phyloP scores from a whole-genome alignment of 2,797 vertebrate genomes.

The Rhabdomys pumilio region DNA sequence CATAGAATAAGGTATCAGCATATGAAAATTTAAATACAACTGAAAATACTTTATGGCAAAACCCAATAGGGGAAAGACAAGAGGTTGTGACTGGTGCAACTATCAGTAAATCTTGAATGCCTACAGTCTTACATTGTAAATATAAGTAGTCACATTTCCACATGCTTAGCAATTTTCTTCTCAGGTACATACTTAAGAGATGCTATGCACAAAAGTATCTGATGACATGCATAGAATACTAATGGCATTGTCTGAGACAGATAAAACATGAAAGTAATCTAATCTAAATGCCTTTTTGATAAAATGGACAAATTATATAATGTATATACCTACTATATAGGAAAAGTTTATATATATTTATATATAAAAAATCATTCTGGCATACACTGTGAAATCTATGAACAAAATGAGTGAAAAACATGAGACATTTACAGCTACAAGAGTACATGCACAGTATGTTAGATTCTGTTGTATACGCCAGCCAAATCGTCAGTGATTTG shows the following conservation, averaged over 20 bases:
- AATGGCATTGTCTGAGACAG: background rate
- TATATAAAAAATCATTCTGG: background rate
- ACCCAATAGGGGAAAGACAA: background rate
- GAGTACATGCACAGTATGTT: background rate
- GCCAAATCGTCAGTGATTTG: background rate
- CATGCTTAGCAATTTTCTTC: background rate
- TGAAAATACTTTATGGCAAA: constrained; percentile 4
- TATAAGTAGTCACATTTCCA: background rate
- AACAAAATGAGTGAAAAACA: background rate
- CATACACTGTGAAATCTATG: background rate
- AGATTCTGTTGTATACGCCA: background rate
- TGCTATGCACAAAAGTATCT: background rate
- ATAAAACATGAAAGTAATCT: background rate
- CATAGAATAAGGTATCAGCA: background rate
- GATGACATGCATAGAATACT: background rate
- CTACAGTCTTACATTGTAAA: background rate
- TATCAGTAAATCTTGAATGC: background rate
- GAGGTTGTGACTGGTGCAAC: background rate
- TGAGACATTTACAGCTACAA: background rate
- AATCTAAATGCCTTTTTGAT: constrained; percentile 28
- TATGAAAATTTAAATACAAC: constrained; percentile 32
- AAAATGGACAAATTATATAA: background rate
- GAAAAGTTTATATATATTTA: background rate
- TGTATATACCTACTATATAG: background rate
- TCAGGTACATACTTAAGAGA: constrained; percentile 1